These are phyloP conservation scores for Mesitornis unicolor DNA, from an alignment of 2,113 vertebrate species.

Conservation along the genomic window DNA sequence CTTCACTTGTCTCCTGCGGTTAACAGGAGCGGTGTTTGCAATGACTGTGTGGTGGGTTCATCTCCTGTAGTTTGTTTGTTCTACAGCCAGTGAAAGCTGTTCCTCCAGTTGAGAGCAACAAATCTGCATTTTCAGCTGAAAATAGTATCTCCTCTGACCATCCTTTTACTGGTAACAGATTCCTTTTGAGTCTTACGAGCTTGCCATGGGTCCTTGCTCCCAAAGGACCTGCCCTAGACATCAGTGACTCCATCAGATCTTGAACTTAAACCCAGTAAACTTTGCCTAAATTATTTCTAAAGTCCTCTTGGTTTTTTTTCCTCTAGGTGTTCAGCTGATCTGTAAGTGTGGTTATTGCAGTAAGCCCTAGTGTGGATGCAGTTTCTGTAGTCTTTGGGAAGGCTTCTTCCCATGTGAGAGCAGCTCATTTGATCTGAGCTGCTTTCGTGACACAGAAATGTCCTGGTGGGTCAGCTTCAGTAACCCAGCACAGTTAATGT, in stretches of 20 bases:
- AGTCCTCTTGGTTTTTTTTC: not conserved
- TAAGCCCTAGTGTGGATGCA: not conserved
- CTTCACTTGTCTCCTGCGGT: not conserved
- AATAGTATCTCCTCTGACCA: not conserved
- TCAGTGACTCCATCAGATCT: not conserved
- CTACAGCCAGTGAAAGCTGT: no score
- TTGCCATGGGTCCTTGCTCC: not conserved
- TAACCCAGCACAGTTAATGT: accelerated
- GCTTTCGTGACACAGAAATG: not conserved
- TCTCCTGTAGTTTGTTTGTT: not conserved
- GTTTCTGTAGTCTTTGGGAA: not conserved
- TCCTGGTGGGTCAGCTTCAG: not conserved
- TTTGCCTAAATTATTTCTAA: not conserved
- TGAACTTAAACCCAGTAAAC: not conserved
- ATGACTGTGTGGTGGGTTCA: not conserved
- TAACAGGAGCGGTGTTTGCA: not conserved
- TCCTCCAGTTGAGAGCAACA: not conserved
- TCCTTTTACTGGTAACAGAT: not conserved
- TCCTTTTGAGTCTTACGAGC: not conserved
- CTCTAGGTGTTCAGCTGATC: not conserved
- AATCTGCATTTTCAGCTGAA: not conserved
- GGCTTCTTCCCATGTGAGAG: not conserved
- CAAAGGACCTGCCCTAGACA: not conserved
- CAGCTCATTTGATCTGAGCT: not conserved
- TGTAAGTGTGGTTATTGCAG: not conserved